Percentiles rank a stretch among this genome's conserved stretches.
Conservation (phyloP, 2,113 vertebrate genomes). For the Hydropotes inermis region DNA sequence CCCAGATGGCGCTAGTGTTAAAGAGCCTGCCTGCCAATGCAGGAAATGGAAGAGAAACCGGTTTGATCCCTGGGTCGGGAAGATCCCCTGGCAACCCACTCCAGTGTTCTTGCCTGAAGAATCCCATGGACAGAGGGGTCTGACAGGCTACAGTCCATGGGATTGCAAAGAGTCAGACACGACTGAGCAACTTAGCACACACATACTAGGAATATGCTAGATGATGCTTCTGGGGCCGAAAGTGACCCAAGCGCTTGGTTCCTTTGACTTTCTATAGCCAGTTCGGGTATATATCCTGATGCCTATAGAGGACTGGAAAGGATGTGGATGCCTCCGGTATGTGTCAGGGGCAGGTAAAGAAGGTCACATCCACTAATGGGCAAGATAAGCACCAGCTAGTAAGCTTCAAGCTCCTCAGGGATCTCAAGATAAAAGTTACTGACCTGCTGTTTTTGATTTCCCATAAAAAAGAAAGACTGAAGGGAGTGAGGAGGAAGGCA, state of each 20-base stretch:
- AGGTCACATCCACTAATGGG: not conserved
- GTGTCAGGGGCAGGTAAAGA: not conserved
- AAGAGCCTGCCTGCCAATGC: not conserved
- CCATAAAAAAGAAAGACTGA: not conserved
- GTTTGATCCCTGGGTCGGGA: not conserved
- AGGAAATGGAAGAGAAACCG: fast-evolving
- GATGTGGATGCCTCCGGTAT: not conserved
- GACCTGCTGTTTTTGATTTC: not conserved
- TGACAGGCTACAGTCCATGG: not conserved
- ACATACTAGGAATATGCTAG: not conserved
- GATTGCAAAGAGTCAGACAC: not conserved
- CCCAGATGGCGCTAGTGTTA: not conserved
- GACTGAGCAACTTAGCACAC: not conserved
- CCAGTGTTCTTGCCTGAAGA: not conserved
- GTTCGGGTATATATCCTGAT: not conserved
- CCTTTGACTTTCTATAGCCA: not conserved
- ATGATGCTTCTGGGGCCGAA: too few species aligned
- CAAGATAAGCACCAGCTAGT: not conserved
- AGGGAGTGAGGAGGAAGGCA: not conserved
- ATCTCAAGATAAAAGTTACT: not conserved
- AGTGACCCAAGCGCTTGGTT: not conserved
- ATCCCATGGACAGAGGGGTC: not conserved
- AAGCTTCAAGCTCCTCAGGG: not conserved
- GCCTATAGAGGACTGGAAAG: not conserved
- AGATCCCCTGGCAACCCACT: not conserved